phyloP scores from a whole-genome alignment of 1,140 invertebrate species.

The Drosophila funebris region DNA sequence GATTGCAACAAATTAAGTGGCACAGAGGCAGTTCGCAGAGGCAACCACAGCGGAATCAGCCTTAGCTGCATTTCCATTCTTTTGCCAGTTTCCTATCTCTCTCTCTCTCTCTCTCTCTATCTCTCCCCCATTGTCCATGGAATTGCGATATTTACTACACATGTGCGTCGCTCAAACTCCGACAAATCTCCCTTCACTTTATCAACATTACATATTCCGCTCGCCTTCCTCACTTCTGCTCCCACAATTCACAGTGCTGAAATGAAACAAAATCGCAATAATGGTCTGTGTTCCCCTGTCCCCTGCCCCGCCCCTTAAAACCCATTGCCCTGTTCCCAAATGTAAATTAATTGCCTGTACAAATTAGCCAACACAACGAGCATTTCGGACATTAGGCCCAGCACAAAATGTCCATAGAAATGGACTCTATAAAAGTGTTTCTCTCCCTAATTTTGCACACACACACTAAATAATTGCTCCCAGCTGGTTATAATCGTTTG shows the following conservation, averaged over 20 bases:
- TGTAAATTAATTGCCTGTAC: slow-evolving; percentile 79
- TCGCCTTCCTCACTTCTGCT: neutral
- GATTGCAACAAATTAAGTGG: slow-evolving; percentile 40
- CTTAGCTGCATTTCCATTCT: neutral
- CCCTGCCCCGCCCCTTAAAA: neutral
- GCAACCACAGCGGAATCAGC: neutral
- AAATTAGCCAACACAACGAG: slow-evolving; percentile 68
- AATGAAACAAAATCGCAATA: slow-evolving; percentile 73
- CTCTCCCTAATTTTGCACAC: slow-evolving; percentile 28
- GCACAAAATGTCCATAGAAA: slow-evolving; percentile 24
- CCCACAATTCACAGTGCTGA: slow-evolving; percentile 18
- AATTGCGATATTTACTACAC: slow-evolving; percentile 49
- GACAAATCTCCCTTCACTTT: slow-evolving; percentile 24
- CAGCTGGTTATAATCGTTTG: slow-evolving; percentile 1
- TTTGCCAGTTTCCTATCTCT: neutral
- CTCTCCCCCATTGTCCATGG: slow-evolving; percentile 34
- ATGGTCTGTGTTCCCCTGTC: slow-evolving; percentile 27
- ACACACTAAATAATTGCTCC: slow-evolving; percentile 35
- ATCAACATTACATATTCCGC: slow-evolving; percentile 35
- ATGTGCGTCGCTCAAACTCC: slow-evolving; percentile 19
- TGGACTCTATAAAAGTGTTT: slow-evolving; percentile 16
- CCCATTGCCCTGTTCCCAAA: slow-evolving; percentile 27
- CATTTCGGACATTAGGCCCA: slow-evolving; percentile 59
- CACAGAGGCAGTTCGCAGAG: slow-evolving; percentile 15
- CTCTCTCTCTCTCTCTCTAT: neutral